Evolutionary conservation across 2,113 vertebrate genomes (phyloP).

Genomic region (Shinisaurus crocodilurus): DNA sequence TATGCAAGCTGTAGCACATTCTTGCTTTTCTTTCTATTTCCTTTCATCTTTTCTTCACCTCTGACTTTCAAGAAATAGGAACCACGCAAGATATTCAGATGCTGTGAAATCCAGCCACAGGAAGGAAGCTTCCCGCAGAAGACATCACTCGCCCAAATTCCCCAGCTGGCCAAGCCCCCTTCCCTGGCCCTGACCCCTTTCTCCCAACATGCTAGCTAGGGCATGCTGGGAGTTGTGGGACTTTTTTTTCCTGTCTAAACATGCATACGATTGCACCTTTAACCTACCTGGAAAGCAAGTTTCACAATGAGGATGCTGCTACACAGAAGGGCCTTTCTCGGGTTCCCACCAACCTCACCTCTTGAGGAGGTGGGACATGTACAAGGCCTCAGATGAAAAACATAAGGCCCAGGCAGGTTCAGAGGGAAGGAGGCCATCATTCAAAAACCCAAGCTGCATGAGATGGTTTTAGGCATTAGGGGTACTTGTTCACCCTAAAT

Average conservation of each 20-base stretch:
- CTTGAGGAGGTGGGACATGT: fast-evolving
- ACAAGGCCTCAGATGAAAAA: too few species aligned
- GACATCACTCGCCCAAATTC: conserved; percentile 9
- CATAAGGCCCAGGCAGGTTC: too few species aligned
- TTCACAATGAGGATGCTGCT: too few species aligned
- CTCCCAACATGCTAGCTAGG: too few species aligned
- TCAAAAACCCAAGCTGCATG: too few species aligned
- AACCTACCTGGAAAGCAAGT: too few species aligned
- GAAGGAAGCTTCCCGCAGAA: neutral
- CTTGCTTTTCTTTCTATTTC: conserved; percentile 5
- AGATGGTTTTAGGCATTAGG: neutral
- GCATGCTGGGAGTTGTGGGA: too few species aligned
- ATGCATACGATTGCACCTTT: too few species aligned
- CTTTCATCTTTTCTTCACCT: conserved; percentile 26
- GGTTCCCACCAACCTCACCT: too few species aligned
- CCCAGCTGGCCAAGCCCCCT: neutral
- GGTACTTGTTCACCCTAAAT: neutral
- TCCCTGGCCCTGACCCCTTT: neutral
- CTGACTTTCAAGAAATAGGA: conserved; percentile 47
- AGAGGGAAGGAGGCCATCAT: too few species aligned
- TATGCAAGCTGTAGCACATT: neutral
- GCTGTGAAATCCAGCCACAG: neutral
- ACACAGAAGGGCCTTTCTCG: too few species aligned
- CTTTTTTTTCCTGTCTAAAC: too few species aligned
- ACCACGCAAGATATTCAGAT: neutral